Conservation (phyloP, 2,888 invertebrate genomes). For the Drosophila affinis region DNA sequence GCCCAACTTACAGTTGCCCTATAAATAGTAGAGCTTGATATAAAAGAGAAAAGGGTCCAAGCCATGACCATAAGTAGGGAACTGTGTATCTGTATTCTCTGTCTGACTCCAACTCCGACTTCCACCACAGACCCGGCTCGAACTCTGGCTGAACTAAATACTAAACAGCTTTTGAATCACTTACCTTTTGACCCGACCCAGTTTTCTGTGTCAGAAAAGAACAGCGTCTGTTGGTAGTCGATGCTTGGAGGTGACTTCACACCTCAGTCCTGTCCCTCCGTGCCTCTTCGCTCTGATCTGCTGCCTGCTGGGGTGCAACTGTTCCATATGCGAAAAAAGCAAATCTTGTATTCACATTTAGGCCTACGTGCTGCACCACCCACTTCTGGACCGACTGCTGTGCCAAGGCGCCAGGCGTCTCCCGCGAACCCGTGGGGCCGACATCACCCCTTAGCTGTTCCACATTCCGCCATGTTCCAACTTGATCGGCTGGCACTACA, state of each 20-base stretch:
- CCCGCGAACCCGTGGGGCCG: too few species aligned
- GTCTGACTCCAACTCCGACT: not conserved
- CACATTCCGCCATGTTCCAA: too few species aligned
- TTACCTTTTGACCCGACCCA: slow-evolving; percentile 62
- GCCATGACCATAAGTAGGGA: not conserved
- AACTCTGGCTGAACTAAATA: not conserved
- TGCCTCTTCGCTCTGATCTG: not conserved
- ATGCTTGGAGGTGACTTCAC: slow-evolving; percentile 3
- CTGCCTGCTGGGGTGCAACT: not conserved
- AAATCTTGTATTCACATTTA: slow-evolving; percentile 40
- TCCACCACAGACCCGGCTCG: not conserved
- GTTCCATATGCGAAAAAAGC: slow-evolving; percentile 17
- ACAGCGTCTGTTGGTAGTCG: slow-evolving; percentile 33
- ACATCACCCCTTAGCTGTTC: too few species aligned
- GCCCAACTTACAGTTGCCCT: not conserved
- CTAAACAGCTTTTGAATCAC: slow-evolving; percentile 18
- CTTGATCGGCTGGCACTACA: too few species aligned
- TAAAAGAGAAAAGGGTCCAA: not conserved
- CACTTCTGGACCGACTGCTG: slow-evolving; percentile 26
- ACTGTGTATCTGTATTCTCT: not conserved
- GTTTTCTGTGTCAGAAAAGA: slow-evolving; percentile 50
- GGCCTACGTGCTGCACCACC: slow-evolving; percentile 45
- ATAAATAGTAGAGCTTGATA: not conserved
- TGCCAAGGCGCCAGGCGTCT: slow-evolving; percentile 9
- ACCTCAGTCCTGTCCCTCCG: slow-evolving; percentile 9